Percentiles rank a stretch among this genome's conserved stretches.
phyloP scores from a whole-genome alignment of 1,140 invertebrate genomes.

The Lanistes nyassanus region DNA sequence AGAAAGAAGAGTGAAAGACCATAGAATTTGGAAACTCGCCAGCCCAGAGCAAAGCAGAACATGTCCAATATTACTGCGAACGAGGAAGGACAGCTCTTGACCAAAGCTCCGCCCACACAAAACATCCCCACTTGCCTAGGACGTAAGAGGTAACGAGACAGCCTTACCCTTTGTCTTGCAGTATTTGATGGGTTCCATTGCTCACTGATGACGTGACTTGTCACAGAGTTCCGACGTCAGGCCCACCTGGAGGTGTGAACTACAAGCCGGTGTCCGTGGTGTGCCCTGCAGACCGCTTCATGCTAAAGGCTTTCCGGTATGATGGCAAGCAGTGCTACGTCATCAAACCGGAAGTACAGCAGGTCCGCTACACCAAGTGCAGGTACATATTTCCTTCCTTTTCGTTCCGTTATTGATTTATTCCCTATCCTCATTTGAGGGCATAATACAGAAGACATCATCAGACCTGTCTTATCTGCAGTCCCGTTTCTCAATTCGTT shows the following conservation, averaged over 20 bases:
- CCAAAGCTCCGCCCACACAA: background rate
- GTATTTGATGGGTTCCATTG: background rate
- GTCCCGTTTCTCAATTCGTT: too few relatives aligned
- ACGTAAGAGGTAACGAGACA: background rate
- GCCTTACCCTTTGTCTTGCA: background rate
- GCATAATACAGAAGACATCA: too few relatives aligned
- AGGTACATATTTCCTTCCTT: background rate
- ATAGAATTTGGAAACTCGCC: too few relatives aligned
- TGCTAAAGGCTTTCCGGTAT: slow-evolving; percentile 17
- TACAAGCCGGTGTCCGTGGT: slow-evolving; percentile 20
- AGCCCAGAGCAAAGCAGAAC: too few relatives aligned
- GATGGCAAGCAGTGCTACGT: slow-evolving; percentile 25
- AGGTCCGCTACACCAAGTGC: slow-evolving; percentile 16
- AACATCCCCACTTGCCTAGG: background rate
- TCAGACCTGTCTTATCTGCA: too few relatives aligned
- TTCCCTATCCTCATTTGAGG: too few relatives aligned
- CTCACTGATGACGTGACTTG: background rate
- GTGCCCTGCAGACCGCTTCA: slow-evolving; percentile 11
- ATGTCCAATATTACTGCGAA: too few relatives aligned
- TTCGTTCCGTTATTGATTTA: too few relatives aligned
- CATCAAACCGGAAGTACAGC: slow-evolving; percentile 22
- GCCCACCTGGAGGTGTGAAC: background rate
- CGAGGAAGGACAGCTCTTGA: too few relatives aligned
- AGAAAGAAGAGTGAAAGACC: too few relatives aligned
- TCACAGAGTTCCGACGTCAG: slow-evolving; percentile 16